Conservation (phyloP, 2,888 invertebrate species). For the Erpobdella octoculata region DNA sequence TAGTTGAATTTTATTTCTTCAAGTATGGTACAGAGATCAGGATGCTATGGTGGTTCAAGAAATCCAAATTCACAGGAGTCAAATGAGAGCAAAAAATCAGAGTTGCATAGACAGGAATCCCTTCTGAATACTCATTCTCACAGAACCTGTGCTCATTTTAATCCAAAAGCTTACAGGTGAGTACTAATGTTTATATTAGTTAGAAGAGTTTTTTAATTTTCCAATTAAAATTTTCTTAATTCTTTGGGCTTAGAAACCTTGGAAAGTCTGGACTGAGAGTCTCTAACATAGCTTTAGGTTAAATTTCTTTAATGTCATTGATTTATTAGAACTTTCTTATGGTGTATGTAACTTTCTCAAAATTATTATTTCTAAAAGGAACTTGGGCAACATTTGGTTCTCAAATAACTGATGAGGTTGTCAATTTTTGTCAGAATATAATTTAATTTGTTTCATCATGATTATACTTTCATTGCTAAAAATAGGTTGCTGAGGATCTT, state of each 20-base stretch:
- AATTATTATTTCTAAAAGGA: slow-evolving; percentile 56
- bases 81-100: slow-evolving; percentile 9
- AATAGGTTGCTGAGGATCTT: slow-evolving; percentile 73
- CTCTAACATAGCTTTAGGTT: slow-evolving; percentile 80
- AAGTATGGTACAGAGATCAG: slow-evolving; percentile 21
- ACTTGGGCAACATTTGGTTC: slow-evolving; percentile 80
- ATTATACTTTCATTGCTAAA: neutral
- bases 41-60: slow-evolving; percentile 12
- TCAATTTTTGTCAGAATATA: neutral
- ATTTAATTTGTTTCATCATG: neutral
- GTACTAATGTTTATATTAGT: no score
- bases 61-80: neutral
- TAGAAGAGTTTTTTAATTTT: no score
- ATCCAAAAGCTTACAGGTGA: slow-evolving; percentile 34
- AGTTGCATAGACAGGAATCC: neutral
- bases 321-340: neutral
- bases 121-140: neutral
- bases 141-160: slow-evolving; percentile 24
- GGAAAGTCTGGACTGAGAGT: slow-evolving; percentile 90
- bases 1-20: no score
- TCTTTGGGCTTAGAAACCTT: slow-evolving; percentile 82
- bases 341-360: neutral
- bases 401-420: slow-evolving; percentile 53
- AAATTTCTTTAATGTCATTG: neutral
- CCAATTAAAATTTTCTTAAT: no score